Percentiles rank a stretch among this genome's conserved stretches.
These are phyloP conservation scores for Suncus etruscus DNA, from an alignment of 2,113 vertebrate genomes.

Conservation along the genomic window DNA sequence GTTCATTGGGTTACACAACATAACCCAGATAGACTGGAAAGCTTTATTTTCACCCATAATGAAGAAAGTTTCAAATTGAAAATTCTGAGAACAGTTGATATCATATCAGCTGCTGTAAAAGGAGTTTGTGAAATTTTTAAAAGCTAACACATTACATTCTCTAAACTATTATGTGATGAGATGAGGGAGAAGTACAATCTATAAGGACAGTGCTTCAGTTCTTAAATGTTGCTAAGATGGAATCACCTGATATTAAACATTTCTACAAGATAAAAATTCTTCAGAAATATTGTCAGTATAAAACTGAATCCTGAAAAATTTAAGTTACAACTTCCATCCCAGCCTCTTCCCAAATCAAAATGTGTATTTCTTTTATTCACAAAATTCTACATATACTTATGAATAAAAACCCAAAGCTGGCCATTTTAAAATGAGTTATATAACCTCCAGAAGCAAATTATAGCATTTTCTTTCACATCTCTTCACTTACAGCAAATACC, in stretches of 20 bases:
- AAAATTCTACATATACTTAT: slow-evolving; percentile 58
- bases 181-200: not conserved
- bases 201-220: slow-evolving; percentile 26
- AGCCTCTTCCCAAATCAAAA: slow-evolving; percentile 67
- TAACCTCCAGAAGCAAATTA: slow-evolving; percentile 69
- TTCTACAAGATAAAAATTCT: slow-evolving; percentile 33
- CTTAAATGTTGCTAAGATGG: slow-evolving; percentile 43
- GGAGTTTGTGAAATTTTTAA: not conserved
- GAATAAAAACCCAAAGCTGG: slow-evolving; percentile 60
- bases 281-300: slow-evolving; percentile 47
- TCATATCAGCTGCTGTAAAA: not conserved
- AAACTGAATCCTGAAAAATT: slow-evolving; percentile 57
- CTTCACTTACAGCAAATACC: slow-evolving; percentile 67
- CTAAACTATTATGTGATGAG: not conserved
- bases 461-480: slow-evolving; percentile 66
- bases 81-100: not conserved
- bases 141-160: slow-evolving; percentile 43
- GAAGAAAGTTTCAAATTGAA: not conserved
- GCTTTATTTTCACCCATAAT: slow-evolving; percentile 8
- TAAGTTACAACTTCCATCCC: slow-evolving; percentile 16
- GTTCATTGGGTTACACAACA: not conserved
- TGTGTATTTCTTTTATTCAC: slow-evolving; percentile 67
- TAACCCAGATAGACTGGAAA: not conserved
- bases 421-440: slow-evolving; percentile 63
- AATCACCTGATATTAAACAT: slow-evolving; percentile 35